A percentile compares a stretch with the other conserved stretches of the same genome.
Conservation (phyloP, 1,140 invertebrate genomes). For the Neodiprion lecontei region DNA sequence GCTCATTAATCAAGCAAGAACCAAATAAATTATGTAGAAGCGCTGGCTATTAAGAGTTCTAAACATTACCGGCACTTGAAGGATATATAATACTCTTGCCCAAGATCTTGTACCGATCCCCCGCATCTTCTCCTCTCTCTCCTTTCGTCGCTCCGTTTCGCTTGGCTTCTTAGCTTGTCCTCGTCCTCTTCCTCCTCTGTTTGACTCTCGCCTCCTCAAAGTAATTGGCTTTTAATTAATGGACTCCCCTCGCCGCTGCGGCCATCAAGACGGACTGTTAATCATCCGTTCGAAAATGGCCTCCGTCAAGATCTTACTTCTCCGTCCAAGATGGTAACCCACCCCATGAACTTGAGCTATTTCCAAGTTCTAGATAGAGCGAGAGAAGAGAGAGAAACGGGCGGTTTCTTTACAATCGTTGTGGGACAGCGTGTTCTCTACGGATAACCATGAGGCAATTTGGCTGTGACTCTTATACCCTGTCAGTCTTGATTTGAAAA, state of each 20-base stretch:
- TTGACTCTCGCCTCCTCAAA: conserved; percentile 35
- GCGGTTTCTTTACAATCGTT: conserved; percentile 22
- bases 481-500: too few relatives aligned
- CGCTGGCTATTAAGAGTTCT: too few relatives aligned
- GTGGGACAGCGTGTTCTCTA: too few relatives aligned
- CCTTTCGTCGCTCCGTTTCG: background rate
- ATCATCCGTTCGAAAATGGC: conserved; percentile 47
- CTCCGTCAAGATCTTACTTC: background rate
- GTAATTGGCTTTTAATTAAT: conserved; percentile 61
- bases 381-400: conserved; percentile 18
- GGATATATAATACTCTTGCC: conserved; percentile 3
- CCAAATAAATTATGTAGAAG: background rate
- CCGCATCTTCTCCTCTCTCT: background rate
- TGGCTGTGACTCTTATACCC: too few relatives aligned
- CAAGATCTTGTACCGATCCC: background rate
- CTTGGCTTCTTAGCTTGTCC: background rate
- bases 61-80: too few relatives aligned
- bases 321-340: background rate
- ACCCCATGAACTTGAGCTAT: conserved; percentile 24
- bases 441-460: too few relatives aligned
- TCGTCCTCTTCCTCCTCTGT: conserved; percentile 2
- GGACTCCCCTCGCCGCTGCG: conserved; percentile 35
- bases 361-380: conserved; percentile 29
- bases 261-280: conserved; percentile 44
- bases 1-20: background rate